phyloP scores from a whole-genome alignment of 2,888 invertebrate species.

The Esperia sulphurella region DNA sequence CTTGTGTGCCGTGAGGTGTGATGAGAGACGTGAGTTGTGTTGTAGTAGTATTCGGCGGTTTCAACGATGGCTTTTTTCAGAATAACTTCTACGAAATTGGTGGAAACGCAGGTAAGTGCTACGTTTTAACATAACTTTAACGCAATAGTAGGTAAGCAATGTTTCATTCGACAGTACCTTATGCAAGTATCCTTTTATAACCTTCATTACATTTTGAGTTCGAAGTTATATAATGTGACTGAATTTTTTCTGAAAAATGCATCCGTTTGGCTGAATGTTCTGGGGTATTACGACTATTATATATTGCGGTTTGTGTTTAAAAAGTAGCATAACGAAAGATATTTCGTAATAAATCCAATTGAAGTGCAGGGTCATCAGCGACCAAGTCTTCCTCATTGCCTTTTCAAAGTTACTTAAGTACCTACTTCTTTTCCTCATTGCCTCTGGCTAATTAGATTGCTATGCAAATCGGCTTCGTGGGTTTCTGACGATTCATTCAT shows the following conservation, averaged over 20 bases:
- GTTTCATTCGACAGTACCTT: not conserved
- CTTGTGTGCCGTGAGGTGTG: not conserved
- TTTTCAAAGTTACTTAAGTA: not conserved
- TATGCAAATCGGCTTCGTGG: not conserved
- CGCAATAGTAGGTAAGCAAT: not conserved
- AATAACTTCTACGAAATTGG: constrained; percentile 80
- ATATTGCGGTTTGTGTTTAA: too few species aligned
- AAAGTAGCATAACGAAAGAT: not conserved
- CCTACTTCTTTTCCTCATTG: not conserved
- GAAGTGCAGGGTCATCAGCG: not conserved
- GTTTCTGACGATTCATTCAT: too few species aligned
- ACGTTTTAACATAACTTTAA: constrained; percentile 21
- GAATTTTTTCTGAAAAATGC: constrained; percentile 28
- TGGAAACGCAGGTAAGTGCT: constrained; percentile 80
- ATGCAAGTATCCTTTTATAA: constrained; percentile 29
- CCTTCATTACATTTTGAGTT: constrained; percentile 43
- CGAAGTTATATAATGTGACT: constrained; percentile 54
- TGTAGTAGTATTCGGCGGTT: constrained; percentile 58
- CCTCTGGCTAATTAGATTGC: not conserved
- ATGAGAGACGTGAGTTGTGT: constrained; percentile 30
- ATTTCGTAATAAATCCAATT: not conserved
- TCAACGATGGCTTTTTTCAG: constrained; percentile 83
- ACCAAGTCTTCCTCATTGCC: not conserved
- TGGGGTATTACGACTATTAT: not conserved
- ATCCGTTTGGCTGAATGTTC: not conserved